Base-by-base conservation (phyloP, 2,797 vertebrate species). In the Miichthys miiuy region DNA sequence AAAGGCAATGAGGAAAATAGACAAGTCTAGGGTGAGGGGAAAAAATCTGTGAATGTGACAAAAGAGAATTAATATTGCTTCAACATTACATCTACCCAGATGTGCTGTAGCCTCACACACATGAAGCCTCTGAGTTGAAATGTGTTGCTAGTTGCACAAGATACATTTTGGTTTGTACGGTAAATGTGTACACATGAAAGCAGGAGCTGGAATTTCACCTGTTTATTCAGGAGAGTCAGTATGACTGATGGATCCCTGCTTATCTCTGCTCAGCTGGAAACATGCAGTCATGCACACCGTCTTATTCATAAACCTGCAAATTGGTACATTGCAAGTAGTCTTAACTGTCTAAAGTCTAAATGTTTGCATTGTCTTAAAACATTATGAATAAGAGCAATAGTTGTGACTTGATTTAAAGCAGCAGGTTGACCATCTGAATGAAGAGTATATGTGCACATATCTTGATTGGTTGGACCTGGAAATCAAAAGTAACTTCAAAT, bases 1-100 rank as follows among this genome's bases (percentile, higher is more conserved):
- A 90, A 87, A 88, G 77, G 80, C 80, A 70, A 76, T 69, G 85
- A 82, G 73, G 58, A 76, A 89, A 88, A 82, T 52, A 79, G 82
- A 77, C 82, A 75, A 82, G 81, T 74, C 77, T 69, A 52, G 73
- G 79, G 42, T 70, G 62, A 87, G 63, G 83, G 65, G 75, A 27
- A 52, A 79, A 62, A 38, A 83, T 56, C 67, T 69, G 72, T 80
- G 72, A 87, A 82, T 69, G 41, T 81, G 83, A 87, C 88, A 84
- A 84, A 87, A 82, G 65, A 30, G 61, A 77, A 84, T 78, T 51
- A 72, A 80, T 70, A 38, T 62, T 79, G 67, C 67, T 61, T 42
- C 66, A 63, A 41, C 14, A 25, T 68, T 80, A 34, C 50, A 46
- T 68, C 44, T 47, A 63, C 18, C 58, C 71, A 71, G 46, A 83